phyloP scores from a whole-genome alignment of 2,888 invertebrate genomes.

The Helobdella robusta region DNA sequence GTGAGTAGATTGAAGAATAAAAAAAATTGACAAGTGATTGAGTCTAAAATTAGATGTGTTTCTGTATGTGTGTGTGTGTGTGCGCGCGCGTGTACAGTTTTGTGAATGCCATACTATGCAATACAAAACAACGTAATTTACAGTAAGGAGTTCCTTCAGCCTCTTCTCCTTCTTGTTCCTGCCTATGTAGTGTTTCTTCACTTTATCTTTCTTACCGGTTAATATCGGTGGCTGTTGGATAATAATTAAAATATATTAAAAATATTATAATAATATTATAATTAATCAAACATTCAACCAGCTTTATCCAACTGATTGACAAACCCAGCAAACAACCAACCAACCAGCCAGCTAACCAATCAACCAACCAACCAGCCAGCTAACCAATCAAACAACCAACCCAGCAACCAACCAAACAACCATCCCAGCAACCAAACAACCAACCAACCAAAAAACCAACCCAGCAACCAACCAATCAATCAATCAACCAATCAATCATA shows the following conservation, averaged over 20 bases:
- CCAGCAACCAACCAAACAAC: not conserved
- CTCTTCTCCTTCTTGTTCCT: slow-evolving; percentile 13
- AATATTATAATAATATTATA: not conserved
- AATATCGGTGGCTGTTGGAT: not conserved
- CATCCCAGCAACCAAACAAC: not conserved
- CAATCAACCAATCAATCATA: not conserved
- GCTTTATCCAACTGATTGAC: not conserved
- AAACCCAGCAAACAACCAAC: not conserved
- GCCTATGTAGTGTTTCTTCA: slow-evolving; percentile 10
- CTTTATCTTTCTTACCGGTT: slow-evolving; percentile 2
- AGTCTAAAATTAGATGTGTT: too few relatives aligned
- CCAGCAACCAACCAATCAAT: not conserved
- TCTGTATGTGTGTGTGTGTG: too few relatives aligned
- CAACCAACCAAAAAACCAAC: not conserved
- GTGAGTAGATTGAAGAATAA: too few relatives aligned
- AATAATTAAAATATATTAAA: not conserved
- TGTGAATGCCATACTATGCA: too few relatives aligned
- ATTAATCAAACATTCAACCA: not conserved
- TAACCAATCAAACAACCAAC: not conserved
- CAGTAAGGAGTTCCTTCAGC: not conserved
- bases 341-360: not conserved
- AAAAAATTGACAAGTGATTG: too few relatives aligned
- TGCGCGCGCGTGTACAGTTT: too few relatives aligned
- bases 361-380: not conserved
- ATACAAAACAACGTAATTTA: too few relatives aligned